Conservation (phyloP, 2,888 invertebrate genomes). For the Nymphalis c-album region DNA sequence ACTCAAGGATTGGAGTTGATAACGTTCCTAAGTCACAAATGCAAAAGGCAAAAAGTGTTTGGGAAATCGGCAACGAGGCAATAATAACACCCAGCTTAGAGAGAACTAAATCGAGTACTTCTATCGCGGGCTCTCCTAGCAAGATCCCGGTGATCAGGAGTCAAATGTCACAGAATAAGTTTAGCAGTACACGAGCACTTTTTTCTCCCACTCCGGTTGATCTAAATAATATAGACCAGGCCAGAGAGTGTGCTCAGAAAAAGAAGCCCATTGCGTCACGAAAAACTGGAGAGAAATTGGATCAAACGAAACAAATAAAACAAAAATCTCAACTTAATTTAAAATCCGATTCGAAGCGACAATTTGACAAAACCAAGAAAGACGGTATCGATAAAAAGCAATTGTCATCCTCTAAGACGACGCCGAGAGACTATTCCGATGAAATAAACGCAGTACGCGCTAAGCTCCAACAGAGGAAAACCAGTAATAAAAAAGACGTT, state of each 20-base stretch:
- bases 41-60: slow-evolving; percentile 79
- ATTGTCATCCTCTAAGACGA: slow-evolving; percentile 59
- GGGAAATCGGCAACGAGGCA: slow-evolving; percentile 77
- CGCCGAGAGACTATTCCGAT: slow-evolving; percentile 73
- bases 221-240: slow-evolving; percentile 79
- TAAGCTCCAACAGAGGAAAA: slow-evolving; percentile 75
- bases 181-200: slow-evolving; percentile 77
- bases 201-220: slow-evolving; percentile 82
- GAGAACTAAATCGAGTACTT: slow-evolving; percentile 76
- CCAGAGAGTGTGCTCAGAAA: slow-evolving; percentile 80
- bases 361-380: slow-evolving; percentile 69
- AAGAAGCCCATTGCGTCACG: slow-evolving; percentile 63
- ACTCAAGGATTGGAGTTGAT: slow-evolving; percentile 62
- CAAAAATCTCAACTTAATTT: slow-evolving; percentile 75
- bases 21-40: slow-evolving; percentile 69
- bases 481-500: slow-evolving; percentile 70
- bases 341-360: slow-evolving; percentile 67
- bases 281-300: slow-evolving; percentile 65
- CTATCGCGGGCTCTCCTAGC: slow-evolving; percentile 82
- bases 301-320: slow-evolving; percentile 68
- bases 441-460: slow-evolving; percentile 77
- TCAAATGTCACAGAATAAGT: slow-evolving; percentile 76
- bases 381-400: slow-evolving; percentile 67
- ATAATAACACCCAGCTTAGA: slow-evolving; percentile 67
- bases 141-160: slow-evolving; percentile 83